Base-by-base conservation (phyloP, 2,797 vertebrate genomes). In the Malacoctenus gilli region DNA sequence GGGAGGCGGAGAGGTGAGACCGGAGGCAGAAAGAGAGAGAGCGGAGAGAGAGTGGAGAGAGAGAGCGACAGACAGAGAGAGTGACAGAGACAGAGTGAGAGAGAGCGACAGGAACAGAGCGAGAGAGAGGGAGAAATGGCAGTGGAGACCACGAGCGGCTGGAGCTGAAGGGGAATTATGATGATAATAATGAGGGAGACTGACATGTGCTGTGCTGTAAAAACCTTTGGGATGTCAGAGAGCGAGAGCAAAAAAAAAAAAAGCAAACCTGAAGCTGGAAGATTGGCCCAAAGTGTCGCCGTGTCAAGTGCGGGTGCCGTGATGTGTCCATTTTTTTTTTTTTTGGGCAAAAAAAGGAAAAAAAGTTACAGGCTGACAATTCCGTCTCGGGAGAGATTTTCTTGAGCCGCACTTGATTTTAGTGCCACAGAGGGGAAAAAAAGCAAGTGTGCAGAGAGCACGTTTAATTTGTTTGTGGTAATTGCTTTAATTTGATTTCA, bases 271-370 rank as follows among this genome's bases (percentile, higher is more conserved):
- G 40, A 64, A 56, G 44, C 30, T 44, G 13, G n/a, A 64, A 42
- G 56, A 14, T 60, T 10, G 37, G 30, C 44, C 55, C 14, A 49
- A 34, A 46, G 54, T 67, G 51, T 71, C 68, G 39, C 25, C 0
- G 15, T 62, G 70, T 77, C 66, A 69, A 76, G 41, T 56, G 30
- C 18, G 22, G 5, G 9, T 53, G 22, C 36, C 34, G 37, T 52
- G 61, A 76, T 30, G 58, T 59, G 65, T 62, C 68, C 64, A 70
- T 59, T 70, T 78, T 32, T n/a, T n/a, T n/a, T n/a, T n/a, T n/a
- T n/a, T n/a, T n/a, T n/a, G n/a, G n/a, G n/a, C 21, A 56, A 41
- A 25, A 9, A 50, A 73, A 64, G 19, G 13, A 68, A 42, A 60
- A 34, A 42, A 60, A 34, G 28, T 44, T 40, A 20, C 32, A 35